Evolutionary conservation across 35 echinoderm and acorn worm genomes (phyloP).

Genomic region (Lytechinus variegatus): DNA sequence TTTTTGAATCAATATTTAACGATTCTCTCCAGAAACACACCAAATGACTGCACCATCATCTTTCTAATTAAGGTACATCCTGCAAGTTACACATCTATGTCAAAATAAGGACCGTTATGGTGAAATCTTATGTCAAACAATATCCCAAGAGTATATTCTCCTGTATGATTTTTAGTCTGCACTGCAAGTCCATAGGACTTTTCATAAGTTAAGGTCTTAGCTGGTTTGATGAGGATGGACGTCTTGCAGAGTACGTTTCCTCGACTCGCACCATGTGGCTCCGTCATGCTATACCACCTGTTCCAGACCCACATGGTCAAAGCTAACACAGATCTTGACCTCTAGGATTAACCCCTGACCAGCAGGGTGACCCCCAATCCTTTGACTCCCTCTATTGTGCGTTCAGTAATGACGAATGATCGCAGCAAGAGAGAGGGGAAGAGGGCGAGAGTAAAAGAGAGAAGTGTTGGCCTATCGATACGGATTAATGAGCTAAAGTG

Average conservation of each 20-base stretch:
- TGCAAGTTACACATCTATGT: too few species aligned
- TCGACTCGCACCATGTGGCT: background rate
- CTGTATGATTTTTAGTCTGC: background rate
- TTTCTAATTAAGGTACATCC: too few species aligned
- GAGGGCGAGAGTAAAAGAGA: background rate
- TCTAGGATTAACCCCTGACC: slow-evolving; percentile 8
- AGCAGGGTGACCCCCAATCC: background rate
- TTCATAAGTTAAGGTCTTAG: background rate
- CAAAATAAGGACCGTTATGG: too few species aligned
- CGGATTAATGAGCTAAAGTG: slow-evolving; percentile 1
- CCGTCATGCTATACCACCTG: slow-evolving; percentile 16
- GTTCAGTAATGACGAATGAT: background rate
- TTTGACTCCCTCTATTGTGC: background rate
- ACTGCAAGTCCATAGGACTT: background rate
- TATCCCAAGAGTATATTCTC: background rate
- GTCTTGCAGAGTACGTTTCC: background rate
- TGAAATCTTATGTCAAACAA: too few species aligned
- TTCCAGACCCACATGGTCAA: slow-evolving; percentile 9
- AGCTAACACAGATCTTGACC: slow-evolving; percentile 10
- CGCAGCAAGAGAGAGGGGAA: background rate
- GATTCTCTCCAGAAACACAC: too few species aligned
- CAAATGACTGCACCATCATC: too few species aligned
- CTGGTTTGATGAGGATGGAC: background rate
- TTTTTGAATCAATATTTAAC: too few species aligned
- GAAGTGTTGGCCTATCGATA: background rate